These are phyloP conservation scores for Tetragonula carbonaria DNA, from an alignment of 2,888 invertebrate species.

Conservation along the genomic window DNA sequence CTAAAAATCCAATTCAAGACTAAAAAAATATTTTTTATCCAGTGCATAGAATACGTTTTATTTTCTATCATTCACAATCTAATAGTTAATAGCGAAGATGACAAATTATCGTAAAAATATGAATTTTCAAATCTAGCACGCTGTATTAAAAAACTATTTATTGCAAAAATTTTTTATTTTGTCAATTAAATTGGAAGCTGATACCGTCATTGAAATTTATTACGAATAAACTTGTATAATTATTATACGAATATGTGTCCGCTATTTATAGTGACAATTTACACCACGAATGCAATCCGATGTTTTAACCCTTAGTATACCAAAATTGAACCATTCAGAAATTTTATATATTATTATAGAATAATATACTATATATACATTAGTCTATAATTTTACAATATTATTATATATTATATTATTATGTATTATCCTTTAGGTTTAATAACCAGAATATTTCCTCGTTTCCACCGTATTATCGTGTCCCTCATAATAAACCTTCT, in stretches of 20 bases:
- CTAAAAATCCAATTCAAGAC: too few relatives aligned
- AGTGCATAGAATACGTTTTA: too few relatives aligned
- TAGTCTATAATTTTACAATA: neutral
- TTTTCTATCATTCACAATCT: neutral
- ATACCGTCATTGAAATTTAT: too few relatives aligned
- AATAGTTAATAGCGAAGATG: neutral
- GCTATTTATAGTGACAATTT: too few relatives aligned
- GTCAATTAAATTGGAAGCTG: too few relatives aligned
- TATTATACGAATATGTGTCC: too few relatives aligned
- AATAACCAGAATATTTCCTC: too few relatives aligned
- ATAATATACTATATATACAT: neutral
- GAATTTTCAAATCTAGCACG: neutral
- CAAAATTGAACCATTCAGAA: neutral
- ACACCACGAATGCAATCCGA: neutral
- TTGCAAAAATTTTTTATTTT: too few relatives aligned
- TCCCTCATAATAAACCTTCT: neutral
- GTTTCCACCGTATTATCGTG: neutral
- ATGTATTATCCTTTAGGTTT: too few relatives aligned
- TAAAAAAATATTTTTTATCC: too few relatives aligned
- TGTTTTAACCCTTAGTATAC: neutral
- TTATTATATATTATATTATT: neutral
- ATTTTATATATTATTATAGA: neutral
- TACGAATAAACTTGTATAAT: too few relatives aligned
- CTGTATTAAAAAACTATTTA: neutral
- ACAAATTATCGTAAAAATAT: neutral